Conservation (phyloP, 1,140 invertebrate genomes). For the Calosoma granatense region DNA sequence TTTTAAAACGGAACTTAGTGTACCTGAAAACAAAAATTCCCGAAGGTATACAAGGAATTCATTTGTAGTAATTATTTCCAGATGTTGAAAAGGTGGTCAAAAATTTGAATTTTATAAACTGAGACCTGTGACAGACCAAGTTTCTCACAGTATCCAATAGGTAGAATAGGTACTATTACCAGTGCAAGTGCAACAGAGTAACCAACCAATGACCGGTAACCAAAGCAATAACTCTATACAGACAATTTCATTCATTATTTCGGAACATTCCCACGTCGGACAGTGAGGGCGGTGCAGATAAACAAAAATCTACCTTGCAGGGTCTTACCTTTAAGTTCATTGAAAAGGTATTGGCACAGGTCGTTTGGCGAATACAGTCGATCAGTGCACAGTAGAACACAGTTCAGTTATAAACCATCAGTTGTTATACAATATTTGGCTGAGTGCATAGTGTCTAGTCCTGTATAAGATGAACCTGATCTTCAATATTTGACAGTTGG, state of each 20-base stretch:
- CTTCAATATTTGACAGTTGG: neutral
- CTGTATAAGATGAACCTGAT: constrained; percentile 1
- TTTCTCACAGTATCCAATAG: neutral
- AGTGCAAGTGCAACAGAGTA: no score
- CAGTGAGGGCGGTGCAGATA: neutral
- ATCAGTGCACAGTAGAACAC: neutral
- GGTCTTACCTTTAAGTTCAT: neutral
- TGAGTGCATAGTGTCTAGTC: neutral
- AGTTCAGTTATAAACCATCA: neutral
- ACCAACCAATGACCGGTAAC: neutral
- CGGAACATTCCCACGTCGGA: neutral
- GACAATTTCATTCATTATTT: neutral
- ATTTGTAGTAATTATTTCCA: neutral
- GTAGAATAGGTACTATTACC: neutral
- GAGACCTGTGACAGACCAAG: neutral
- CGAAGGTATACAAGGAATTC: neutral
- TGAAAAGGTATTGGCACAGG: neutral
- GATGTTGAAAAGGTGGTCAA: neutral
- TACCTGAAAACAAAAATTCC: neutral
- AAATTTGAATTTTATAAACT: constrained; percentile 8
- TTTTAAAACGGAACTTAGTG: no score
- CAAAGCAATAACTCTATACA: neutral
- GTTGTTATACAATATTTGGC: neutral
- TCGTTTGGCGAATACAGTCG: neutral
- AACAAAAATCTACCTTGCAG: neutral